Percentiles rank a stretch among this genome's conserved stretches.
Evolutionary conservation across 2,797 vertebrate species (phyloP).

Genomic region (Lagorchestes hirsutus): DNA sequence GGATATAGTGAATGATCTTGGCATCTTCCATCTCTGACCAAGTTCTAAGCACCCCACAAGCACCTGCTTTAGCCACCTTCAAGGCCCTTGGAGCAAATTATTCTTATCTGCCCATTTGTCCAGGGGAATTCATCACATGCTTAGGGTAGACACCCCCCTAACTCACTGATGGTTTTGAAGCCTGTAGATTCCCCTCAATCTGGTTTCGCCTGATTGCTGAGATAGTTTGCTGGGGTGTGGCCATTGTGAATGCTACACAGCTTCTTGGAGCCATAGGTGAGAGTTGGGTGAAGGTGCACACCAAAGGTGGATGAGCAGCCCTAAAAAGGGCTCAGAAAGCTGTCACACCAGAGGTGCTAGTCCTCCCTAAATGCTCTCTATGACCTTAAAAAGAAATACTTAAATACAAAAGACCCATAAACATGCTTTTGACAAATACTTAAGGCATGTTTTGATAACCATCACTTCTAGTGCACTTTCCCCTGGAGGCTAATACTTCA

Average conservation of each 20-base stretch:
- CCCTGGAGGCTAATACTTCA: neutral
- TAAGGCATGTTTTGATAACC: neutral
- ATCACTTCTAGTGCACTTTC: neutral
- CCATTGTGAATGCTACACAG: neutral
- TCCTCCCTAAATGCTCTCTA: neutral
- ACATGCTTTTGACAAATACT: neutral
- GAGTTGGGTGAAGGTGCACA: neutral
- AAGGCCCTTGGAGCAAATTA: neutral
- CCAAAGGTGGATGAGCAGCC: neutral
- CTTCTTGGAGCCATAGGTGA: neutral
- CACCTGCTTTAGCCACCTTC: neutral
- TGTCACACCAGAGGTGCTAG: neutral
- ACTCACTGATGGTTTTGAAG: too few species aligned
- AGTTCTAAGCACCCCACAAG: neutral
- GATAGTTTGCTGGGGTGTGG: neutral
- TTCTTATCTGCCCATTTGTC: neutral
- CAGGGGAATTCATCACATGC: neutral
- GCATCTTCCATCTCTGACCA: neutral
- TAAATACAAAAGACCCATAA: neutral
- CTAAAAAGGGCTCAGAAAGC: neutral
- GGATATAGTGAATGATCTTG: neutral
- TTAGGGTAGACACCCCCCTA: neutral
- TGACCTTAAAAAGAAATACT: neutral
- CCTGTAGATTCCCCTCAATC: neutral
- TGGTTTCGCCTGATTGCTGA: neutral